Evolutionary conservation across 2,888 invertebrate species (phyloP), one percentile per base, ranked within the genome.

Genomic region (Bembecia ichneumoniformis): DNA sequence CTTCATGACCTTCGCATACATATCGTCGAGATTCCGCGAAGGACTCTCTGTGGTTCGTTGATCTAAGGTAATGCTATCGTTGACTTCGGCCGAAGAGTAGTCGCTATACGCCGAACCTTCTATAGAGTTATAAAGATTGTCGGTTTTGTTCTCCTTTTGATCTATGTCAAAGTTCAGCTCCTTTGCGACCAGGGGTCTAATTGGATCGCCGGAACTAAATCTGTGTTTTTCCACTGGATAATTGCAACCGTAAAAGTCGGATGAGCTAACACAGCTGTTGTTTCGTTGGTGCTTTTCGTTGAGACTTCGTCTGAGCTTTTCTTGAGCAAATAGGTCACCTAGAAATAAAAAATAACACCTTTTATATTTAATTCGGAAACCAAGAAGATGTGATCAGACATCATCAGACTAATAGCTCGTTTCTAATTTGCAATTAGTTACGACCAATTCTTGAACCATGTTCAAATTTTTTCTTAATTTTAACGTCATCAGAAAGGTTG

Each of bases 1-100:
- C 69, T 94, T 94, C 66, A 91, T 90, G 15, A 96, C 96, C 84
- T 96, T 96, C 1, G 96, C 96, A 73, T 96, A 96, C 92, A 96
- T 94, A 63, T 95, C 95, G 62, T 96, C 96, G n/a, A 95, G 80
- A 59, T 93, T 93, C 56, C 91, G 90, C 16, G 90, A 88, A 1
- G 90, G 90, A 65, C 90, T 90, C 46, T 84, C 90, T 51, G 71
- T 83, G 62, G 70, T 77, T 66, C 80, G 80, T 66, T 73, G 77
- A 59, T 77, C 86, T 47, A 71, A 73, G 51, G 64, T 71, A 46
- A 67, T 60, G 64, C 66, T 78, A 35, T 62, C 66, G 55, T 76
- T 76, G 4, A 76, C 68, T 3, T 80, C 82, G 1, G 77, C 71
- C 3, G 76, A 77, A 0, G 77, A 74, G 48, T 81, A 78, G 49